These are phyloP conservation scores for Lutraria lutraria DNA, from an alignment of 2,888 invertebrate species.

Conservation along the genomic window DNA sequence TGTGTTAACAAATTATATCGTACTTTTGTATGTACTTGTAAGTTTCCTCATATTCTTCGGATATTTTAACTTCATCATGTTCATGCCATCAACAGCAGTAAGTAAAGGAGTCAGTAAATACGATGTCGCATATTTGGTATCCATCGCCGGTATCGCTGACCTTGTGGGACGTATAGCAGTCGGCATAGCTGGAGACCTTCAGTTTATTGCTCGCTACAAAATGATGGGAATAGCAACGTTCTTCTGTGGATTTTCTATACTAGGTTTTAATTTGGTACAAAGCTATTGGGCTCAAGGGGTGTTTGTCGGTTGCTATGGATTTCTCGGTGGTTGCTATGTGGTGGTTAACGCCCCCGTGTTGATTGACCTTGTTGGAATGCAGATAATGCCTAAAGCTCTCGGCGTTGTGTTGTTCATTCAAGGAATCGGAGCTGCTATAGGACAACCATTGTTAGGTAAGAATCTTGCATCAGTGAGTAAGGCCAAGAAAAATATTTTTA, in stretches of 20 bases:
- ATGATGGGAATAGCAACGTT: constrained; percentile 71
- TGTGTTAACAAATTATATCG: constrained; percentile 74
- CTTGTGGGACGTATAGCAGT: constrained; percentile 76
- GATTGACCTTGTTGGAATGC: constrained; percentile 80
- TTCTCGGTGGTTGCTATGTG: constrained; percentile 80
- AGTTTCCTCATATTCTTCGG: constrained; percentile 80
- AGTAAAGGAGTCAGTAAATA: constrained; percentile 71
- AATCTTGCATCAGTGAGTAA: background rate
- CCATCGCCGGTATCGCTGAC: constrained; percentile 80
- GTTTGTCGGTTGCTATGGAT: constrained; percentile 79
- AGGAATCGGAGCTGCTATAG: constrained; percentile 79
- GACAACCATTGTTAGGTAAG: constrained; percentile 80
- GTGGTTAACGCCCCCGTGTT: constrained; percentile 77
- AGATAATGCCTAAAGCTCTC: constrained; percentile 77
- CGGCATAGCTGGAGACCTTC: constrained; percentile 77
- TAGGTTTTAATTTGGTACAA: constrained; percentile 71
- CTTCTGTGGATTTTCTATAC: constrained; percentile 73
- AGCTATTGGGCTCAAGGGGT: constrained; percentile 73
- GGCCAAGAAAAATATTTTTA: background rate
- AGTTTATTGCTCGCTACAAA: constrained; percentile 76
- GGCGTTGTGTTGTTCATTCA: constrained; percentile 79
- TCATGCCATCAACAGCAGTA: constrained; percentile 74
- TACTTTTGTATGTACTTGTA: constrained; percentile 72
- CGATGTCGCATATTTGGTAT: constrained; percentile 77
- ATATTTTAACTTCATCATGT: constrained; percentile 81